Evolutionary conservation across 1,140 invertebrate genomes (phyloP).

Genomic region (Cydia pomonella): DNA sequence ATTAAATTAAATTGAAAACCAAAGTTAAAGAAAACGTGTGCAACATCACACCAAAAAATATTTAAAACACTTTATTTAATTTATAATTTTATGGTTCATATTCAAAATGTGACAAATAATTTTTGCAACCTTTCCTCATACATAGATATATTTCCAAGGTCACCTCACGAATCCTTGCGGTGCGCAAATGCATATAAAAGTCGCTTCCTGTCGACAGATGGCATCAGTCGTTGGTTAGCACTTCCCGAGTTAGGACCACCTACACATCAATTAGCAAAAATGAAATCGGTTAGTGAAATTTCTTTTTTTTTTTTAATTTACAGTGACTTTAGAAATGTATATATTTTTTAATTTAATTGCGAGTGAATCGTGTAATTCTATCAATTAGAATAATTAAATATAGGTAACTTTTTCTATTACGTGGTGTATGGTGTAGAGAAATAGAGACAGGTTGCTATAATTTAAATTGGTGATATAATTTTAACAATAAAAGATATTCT

Average conservation of each 20-base stretch:
- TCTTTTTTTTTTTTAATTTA: neutral
- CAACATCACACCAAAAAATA: too few relatives aligned
- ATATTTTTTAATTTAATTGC: too few relatives aligned
- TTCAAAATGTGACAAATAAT: neutral
- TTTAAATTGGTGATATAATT: too few relatives aligned
- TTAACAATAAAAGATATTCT: too few relatives aligned
- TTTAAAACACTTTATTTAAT: too few relatives aligned
- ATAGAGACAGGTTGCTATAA: too few relatives aligned
- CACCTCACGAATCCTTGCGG: slow-evolving; percentile 41
- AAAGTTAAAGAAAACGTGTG: too few relatives aligned
- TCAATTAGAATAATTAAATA: neutral
- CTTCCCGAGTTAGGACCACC: slow-evolving; percentile 38
- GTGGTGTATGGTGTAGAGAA: too few relatives aligned
- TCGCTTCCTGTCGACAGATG: neutral
- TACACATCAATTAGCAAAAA: slow-evolving; percentile 43
- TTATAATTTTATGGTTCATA: too few relatives aligned
- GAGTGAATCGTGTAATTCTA: too few relatives aligned
- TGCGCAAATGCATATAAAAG: slow-evolving; percentile 37
- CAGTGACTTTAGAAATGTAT: neutral
- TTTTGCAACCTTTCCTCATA: neutral
- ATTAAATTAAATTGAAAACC: too few relatives aligned
- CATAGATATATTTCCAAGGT: neutral
- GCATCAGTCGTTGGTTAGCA: slow-evolving; percentile 45
- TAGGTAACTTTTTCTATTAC: too few relatives aligned
- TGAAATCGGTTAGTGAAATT: slow-evolving; percentile 43